These are phyloP conservation scores for Sphaerophoria taeniata DNA, from an alignment of 2,888 invertebrate species.

Conservation along the genomic window DNA sequence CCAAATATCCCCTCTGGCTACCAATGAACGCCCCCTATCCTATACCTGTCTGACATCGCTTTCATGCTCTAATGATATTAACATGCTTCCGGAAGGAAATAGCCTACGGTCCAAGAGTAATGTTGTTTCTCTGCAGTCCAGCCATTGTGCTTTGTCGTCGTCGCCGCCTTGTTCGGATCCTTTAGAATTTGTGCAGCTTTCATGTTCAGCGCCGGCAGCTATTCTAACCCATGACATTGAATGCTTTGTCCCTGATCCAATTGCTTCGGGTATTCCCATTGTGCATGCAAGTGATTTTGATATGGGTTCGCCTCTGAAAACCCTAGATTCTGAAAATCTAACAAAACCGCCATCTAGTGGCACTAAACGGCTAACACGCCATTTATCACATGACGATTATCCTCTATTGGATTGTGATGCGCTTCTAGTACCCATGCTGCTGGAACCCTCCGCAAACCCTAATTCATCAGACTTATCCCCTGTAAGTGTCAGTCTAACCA, in stretches of 20 bases:
- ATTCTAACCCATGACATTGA: conserved; percentile 77
- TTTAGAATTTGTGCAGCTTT: conserved; percentile 77
- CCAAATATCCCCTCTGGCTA: conserved; percentile 83
- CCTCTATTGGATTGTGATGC: conserved; percentile 29
- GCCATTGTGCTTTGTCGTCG: conserved; percentile 36
- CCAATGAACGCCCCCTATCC: conserved; percentile 82
- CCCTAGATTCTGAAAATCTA: conserved; percentile 47
- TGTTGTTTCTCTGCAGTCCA: conserved; percentile 60
- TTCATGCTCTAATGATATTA: conserved; percentile 54
- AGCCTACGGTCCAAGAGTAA: conserved; percentile 53
- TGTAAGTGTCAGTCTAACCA: conserved; percentile 6
- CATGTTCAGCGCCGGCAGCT: conserved; percentile 79
- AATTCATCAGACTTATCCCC: conserved; percentile 65
- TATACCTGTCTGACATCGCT: conserved; percentile 78
- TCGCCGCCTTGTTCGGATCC: conserved; percentile 14
- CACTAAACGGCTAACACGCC: conserved; percentile 58
- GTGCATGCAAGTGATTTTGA: conserved; percentile 50
- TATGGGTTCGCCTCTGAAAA: conserved; percentile 29
- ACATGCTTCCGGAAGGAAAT: conserved; percentile 37
- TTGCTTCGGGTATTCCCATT: conserved; percentile 24
- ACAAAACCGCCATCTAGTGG: background rate
- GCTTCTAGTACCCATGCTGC: conserved; percentile 45
- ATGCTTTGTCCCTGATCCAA: conserved; percentile 43
- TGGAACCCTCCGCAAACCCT: conserved; percentile 36
- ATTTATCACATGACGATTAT: conserved; percentile 64